Evolutionary conservation across 1,140 invertebrate genomes (phyloP), one percentile per base, ranked within the genome.

Genomic region (Pygmarrhopalites habei): DNA sequence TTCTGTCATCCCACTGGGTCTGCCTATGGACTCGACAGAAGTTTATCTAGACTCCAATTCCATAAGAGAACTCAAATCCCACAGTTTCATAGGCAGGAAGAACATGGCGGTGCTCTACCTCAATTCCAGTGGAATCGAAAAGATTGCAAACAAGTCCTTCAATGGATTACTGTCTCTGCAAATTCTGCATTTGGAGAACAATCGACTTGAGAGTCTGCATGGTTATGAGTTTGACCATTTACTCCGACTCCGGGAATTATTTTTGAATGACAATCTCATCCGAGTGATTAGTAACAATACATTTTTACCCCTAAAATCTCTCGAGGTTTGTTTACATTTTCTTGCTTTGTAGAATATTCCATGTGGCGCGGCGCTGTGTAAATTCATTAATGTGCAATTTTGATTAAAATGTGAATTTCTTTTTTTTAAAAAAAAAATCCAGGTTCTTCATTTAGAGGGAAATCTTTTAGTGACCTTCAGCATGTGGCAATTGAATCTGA

Each of bases 1-100:
- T 44, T 78, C 80, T 21, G 84, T 87, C 73, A 85, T 94, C 66
- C 91, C 92, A 0, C 81, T 85, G 1, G 82, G 87, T 59, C 88
- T 95, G 66, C 91, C 92, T 17, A 95, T 95, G 91, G 91, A 95
- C 74, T 90, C 89, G 0, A 94, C 91, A 26, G 88, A 92, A 74
- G 84, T 94, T 19, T 94, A 92, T 73, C 77, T 95, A 56, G 92
- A 95, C 74, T 90, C 90, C 25, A 95, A 94, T 74, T 83, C 88
- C 67, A 85, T 95, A 57, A 83, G 81, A 49, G 85, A 89, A 73
- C 74, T 95, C 49, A 85, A 89, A 72, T 89, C 90, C 74, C 90
- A 94, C 73, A 86, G 88, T 26, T 92, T 95, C 74, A 94, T 95
- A 71, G 91, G 91, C 0, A 79, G 90, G 14, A 93, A 93, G 76